Conservation (phyloP, 1,140 invertebrate species). For the Goniozus legneri region DNA sequence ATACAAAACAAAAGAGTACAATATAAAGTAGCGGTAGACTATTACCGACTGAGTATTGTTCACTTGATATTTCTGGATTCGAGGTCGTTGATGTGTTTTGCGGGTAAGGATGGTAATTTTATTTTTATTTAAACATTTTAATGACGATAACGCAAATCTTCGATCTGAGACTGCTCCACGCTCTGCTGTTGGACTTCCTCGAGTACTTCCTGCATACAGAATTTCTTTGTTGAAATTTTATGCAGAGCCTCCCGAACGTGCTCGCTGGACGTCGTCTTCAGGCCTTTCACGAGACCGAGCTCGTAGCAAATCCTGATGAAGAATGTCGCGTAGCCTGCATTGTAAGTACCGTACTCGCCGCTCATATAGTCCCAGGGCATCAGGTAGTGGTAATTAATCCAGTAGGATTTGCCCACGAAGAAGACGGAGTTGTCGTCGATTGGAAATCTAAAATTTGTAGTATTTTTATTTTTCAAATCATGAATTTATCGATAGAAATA, state of each 20-base stretch:
- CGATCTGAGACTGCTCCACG: slow-evolving; percentile 22
- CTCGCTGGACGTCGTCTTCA: slow-evolving; percentile 62
- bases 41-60: too few species aligned
- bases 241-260: slow-evolving; percentile 62
- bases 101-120: too few species aligned
- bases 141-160: slow-evolving; percentile 26
- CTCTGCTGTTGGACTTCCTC: slow-evolving; percentile 25
- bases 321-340: slow-evolving; percentile 60
- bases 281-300: slow-evolving; percentile 58
- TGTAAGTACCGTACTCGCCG: slow-evolving; percentile 73
- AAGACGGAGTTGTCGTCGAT: slow-evolving; percentile 71
- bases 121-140: too few species aligned
- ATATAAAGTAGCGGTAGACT: too few species aligned
- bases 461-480: too few species aligned
- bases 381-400: slow-evolving; percentile 76
- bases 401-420: slow-evolving; percentile 67
- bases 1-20: too few species aligned
- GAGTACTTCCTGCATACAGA: slow-evolving; percentile 18
- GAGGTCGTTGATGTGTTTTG: too few species aligned
- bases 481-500: background rate
- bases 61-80: too few species aligned
- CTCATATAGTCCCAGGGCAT: slow-evolving; percentile 73
- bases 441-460: slow-evolving; percentile 58
- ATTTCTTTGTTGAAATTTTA: slow-evolving; percentile 30
- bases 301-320: slow-evolving; percentile 67